Conservation (phyloP, 1,140 invertebrate genomes). For the Lycorma delicatula region DNA sequence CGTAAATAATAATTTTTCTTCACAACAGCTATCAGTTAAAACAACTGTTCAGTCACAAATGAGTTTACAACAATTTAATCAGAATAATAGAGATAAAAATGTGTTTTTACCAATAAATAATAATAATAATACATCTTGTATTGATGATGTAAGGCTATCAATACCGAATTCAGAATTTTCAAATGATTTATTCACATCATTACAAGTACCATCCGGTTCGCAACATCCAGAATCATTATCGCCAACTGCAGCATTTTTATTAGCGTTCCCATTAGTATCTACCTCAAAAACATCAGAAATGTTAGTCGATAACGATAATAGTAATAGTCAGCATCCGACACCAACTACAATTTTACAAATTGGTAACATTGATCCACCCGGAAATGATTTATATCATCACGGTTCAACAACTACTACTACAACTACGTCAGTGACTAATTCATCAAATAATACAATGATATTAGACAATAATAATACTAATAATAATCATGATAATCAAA, state of each 20-base stretch:
- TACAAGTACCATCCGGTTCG: conserved; percentile 50
- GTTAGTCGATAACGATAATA: conserved; percentile 43
- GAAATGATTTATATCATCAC: conserved; percentile 33
- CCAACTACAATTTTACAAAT: conserved; percentile 53
- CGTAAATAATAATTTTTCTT: too few species aligned
- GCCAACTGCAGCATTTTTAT: conserved; percentile 64
- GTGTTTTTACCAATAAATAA: too few species aligned
- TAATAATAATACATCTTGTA: conserved; percentile 33
- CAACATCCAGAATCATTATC: conserved; percentile 59
- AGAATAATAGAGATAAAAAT: too few species aligned
- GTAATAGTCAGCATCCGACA: conserved; percentile 43
- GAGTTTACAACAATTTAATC: too few species aligned
- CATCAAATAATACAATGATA: too few species aligned
- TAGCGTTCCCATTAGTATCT: conserved; percentile 64
- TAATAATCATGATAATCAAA: too few species aligned
- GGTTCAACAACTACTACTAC: too few species aligned
- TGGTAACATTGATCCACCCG: conserved; percentile 46
- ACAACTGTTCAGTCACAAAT: too few species aligned
- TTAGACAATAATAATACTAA: too few species aligned
- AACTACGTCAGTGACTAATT: too few species aligned
- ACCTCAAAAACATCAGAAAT: conserved; percentile 47
- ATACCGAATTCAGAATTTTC: conserved; percentile 56
- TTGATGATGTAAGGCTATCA: conserved; percentile 45
- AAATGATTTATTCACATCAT: conserved; percentile 60
- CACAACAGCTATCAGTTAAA: too few species aligned